Conservation (phyloP, 2,888 invertebrate species). For the Dromius quadrimaculatus region DNA sequence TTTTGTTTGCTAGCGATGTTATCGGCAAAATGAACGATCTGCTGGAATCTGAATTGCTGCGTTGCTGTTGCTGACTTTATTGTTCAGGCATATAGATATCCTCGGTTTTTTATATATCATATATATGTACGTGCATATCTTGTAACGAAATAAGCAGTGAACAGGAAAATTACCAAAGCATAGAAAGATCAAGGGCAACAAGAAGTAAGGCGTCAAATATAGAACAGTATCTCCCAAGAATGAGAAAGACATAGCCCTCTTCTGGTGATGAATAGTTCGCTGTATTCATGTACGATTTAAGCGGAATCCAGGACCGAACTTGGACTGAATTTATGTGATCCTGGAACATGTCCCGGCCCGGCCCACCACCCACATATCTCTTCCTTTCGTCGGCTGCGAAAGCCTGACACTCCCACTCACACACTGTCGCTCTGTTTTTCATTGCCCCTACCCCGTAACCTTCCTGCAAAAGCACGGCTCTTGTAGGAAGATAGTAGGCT, state of each 20-base stretch:
- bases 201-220: too few species aligned
- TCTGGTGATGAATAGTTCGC: slow-evolving; percentile 41
- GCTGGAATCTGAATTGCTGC: not conserved
- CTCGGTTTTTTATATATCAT: too few species aligned
- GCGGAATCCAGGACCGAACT: slow-evolving; percentile 48
- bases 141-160: not conserved
- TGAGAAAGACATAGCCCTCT: not conserved
- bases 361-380: slow-evolving; percentile 48
- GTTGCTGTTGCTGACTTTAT: slow-evolving; percentile 22
- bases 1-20: slow-evolving; percentile 42
- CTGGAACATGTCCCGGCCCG: slow-evolving; percentile 44
- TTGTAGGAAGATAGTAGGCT: not conserved
- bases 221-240: too few species aligned
- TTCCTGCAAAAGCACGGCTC: too few species aligned
- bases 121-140: not conserved
- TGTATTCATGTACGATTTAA: slow-evolving; percentile 48
- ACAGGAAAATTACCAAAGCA: not conserved
- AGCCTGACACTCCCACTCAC: slow-evolving; percentile 44
- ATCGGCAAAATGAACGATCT: slow-evolving; percentile 26
- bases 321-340: slow-evolving; percentile 47
- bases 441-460: not conserved
- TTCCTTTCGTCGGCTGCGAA: slow-evolving; percentile 42
- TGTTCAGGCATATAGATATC: too few species aligned
- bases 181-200: slow-evolving; percentile 4
- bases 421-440: slow-evolving; percentile 31